A percentile compares a stretch with the other conserved stretches of the same genome.
These are phyloP conservation scores for Cheilinus undulatus DNA, from an alignment of 2,113 vertebrate species.

Conservation along the genomic window DNA sequence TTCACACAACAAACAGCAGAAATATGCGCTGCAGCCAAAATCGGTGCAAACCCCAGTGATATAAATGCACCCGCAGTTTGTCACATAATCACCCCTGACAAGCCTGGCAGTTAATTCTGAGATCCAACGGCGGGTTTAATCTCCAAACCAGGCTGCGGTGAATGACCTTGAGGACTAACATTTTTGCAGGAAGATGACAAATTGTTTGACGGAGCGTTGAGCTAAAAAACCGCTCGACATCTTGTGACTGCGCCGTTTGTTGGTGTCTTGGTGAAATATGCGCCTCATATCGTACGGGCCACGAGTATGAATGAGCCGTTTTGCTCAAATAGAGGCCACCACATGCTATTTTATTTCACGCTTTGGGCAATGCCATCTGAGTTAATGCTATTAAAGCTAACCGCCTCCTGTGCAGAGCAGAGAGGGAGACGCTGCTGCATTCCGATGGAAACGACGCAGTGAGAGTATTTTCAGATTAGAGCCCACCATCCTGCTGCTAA, in stretches of 20 bases:
- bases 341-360: slow-evolving; percentile 45
- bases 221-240: slow-evolving; percentile 24
- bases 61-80: slow-evolving; percentile 14
- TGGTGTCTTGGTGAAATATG: neutral
- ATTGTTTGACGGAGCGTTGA: slow-evolving; percentile 26
- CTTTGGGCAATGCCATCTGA: slow-evolving; percentile 55
- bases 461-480: slow-evolving; percentile 43
- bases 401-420: slow-evolving; percentile 39
- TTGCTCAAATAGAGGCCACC: slow-evolving; percentile 7
- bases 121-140: slow-evolving; percentile 34
- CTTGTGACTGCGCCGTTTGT: slow-evolving; percentile 53
- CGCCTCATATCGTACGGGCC: slow-evolving; percentile 21
- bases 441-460: slow-evolving; percentile 83
- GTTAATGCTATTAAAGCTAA: slow-evolving; percentile 54
- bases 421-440: slow-evolving; percentile 68
- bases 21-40: slow-evolving; percentile 56
- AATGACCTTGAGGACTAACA: slow-evolving; percentile 85
- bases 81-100: neutral
- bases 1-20: slow-evolving; percentile 56
- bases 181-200: slow-evolving; percentile 57
- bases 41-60: slow-evolving; percentile 47
- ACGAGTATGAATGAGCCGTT: slow-evolving; percentile 14
- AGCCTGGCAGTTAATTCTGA: slow-evolving; percentile 34
- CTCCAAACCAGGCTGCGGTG: slow-evolving; percentile 25
- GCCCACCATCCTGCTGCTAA: slow-evolving; percentile 32